Conservation (phyloP, 1,140 invertebrate species). For the Cyphomyrmex costatus region DNA sequence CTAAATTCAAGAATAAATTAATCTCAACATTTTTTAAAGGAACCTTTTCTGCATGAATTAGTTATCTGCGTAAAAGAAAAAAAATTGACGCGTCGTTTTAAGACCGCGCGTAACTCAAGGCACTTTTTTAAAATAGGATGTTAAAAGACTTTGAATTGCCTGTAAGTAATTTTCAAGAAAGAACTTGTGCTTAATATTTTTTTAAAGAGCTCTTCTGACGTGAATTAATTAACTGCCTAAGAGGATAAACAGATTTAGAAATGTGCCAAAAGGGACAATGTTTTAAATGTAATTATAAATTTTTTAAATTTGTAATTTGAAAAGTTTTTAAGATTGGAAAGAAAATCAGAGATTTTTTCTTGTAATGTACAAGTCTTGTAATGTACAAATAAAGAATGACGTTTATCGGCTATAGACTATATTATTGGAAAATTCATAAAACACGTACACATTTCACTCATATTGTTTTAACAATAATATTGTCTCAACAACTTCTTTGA, state of each 20-base stretch:
- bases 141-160: not conserved
- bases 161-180: slow-evolving; percentile 7
- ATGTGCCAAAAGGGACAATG: not conserved
- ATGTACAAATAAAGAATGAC: not conserved
- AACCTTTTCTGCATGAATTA: not conserved
- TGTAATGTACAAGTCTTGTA: no score
- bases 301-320: not conserved
- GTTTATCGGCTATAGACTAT: no score
- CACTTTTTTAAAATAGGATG: not conserved
- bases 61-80: not conserved
- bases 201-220: not conserved
- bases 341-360: not conserved
- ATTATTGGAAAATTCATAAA: not conserved
- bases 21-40: not conserved
- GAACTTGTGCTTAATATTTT: not conserved
- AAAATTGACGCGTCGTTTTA: slow-evolving; percentile 36
- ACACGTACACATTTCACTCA: not conserved
- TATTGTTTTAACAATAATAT: not conserved
- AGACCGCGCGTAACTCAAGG: not conserved
- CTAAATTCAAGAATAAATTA: not conserved
- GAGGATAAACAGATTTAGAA: not conserved
- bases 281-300: not conserved
- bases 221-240: slow-evolving; percentile 15
- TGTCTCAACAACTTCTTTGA: not conserved
- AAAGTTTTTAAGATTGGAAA: not conserved